phyloP scores from a whole-genome alignment of 35 echinoderm and acorn worm genomes.

The Amphiura filiformis region DNA sequence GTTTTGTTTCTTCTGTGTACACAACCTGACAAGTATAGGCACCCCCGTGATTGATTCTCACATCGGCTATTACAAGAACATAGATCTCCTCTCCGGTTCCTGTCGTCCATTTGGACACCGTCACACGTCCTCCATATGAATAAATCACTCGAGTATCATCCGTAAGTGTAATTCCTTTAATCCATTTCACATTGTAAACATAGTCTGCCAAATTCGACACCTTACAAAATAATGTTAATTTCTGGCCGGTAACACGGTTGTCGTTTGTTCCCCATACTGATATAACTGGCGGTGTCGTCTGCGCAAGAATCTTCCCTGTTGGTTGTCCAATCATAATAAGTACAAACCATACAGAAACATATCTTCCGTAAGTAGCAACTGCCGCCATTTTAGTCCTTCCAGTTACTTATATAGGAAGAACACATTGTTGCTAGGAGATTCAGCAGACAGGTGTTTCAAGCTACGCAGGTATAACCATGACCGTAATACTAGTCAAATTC shows the following conservation, averaged over 20 bases:
- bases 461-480: too few relatives aligned
- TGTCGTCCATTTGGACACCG: background rate
- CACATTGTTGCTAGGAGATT: background rate
- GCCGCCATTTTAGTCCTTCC: slow-evolving; percentile 3
- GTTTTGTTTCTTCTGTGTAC: background rate
- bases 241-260: background rate
- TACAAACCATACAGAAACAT: background rate
- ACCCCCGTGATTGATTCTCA: background rate
- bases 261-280: background rate
- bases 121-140: background rate
- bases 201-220: slow-evolving; percentile 1
- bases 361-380: background rate
- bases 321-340: background rate
- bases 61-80: background rate
- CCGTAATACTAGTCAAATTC: too few relatives aligned
- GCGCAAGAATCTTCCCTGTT: background rate
- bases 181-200: background rate
- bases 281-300: background rate
- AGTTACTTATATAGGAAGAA: background rate
- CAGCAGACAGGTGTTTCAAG: too few relatives aligned
- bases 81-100: background rate
- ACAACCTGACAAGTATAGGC: background rate
- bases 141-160: background rate
- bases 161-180: background rate
- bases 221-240: background rate